Conservation (phyloP, 2,797 vertebrate genomes). For the Anguilla megastoma region DNA sequence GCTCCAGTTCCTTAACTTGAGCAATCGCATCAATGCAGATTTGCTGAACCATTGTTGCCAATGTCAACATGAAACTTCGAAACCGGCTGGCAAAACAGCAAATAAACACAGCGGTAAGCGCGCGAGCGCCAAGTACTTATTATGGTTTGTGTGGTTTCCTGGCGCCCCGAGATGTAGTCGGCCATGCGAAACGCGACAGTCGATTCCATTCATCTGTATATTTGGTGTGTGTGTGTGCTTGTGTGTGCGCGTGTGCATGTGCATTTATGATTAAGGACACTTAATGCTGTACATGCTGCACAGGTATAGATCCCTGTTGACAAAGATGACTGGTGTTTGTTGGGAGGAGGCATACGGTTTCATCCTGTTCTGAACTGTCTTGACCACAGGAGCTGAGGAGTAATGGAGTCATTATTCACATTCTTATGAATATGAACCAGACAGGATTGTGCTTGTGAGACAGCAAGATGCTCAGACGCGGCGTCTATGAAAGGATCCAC, state of each 20-base stretch:
- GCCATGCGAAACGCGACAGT: background rate
- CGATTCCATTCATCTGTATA: background rate
- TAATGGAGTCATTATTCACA: constrained; percentile 13
- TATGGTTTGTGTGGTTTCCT: background rate
- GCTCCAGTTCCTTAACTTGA: background rate
- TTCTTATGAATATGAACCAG: constrained; percentile 19
- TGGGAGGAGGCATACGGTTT: background rate
- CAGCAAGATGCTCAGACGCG: background rate
- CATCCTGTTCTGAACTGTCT: background rate
- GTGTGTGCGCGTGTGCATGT: background rate
- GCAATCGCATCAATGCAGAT: background rate
- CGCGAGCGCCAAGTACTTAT: background rate
- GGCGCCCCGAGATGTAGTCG: background rate
- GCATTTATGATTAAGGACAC: background rate
- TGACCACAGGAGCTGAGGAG: background rate
- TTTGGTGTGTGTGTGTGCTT: background rate
- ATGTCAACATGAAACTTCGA: background rate
- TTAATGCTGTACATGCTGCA: background rate
- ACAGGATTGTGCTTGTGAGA: background rate
- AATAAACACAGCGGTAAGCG: background rate
- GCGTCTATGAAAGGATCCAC: background rate
- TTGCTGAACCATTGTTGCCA: background rate
- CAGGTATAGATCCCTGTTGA: background rate
- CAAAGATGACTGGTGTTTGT: background rate
- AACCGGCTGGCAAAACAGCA: background rate